Evolutionary conservation across 2,113 vertebrate species (phyloP).

Genomic region (Lagopus leucura): DNA sequence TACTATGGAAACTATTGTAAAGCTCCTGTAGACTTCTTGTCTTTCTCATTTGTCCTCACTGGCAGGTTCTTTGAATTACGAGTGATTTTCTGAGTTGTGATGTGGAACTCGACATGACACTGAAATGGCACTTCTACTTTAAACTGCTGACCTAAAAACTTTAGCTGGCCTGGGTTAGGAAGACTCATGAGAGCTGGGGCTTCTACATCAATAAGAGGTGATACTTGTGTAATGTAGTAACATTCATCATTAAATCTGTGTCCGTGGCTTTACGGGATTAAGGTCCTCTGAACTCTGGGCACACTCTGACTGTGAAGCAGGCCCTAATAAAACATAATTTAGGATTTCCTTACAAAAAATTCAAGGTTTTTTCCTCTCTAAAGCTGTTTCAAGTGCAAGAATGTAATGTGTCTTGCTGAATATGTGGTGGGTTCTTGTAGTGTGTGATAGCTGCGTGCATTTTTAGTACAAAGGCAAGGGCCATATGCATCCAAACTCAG

Average conservation of each 20-base stretch:
- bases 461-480: background rate
- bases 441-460: accelerated
- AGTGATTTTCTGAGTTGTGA: background rate
- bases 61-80: background rate
- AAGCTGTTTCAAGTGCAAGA: background rate
- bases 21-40: background rate
- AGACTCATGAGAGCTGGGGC: background rate
- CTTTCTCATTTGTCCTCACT: background rate
- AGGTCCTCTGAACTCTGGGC: background rate
- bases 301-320: background rate
- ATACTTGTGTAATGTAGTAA: background rate
- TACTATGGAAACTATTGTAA: background rate
- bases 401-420: background rate
- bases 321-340: background rate
- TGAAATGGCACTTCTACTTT: background rate
- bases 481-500: background rate
- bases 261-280: background rate
- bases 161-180: background rate
- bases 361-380: background rate
- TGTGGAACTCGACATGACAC: background rate
- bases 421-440: background rate
- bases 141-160: background rate
- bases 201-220: background rate
- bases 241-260: background rate
- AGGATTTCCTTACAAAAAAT: background rate